phyloP scores from a whole-genome alignment of 2,797 vertebrate genomes.

The Sitta carolinensis region DNA sequence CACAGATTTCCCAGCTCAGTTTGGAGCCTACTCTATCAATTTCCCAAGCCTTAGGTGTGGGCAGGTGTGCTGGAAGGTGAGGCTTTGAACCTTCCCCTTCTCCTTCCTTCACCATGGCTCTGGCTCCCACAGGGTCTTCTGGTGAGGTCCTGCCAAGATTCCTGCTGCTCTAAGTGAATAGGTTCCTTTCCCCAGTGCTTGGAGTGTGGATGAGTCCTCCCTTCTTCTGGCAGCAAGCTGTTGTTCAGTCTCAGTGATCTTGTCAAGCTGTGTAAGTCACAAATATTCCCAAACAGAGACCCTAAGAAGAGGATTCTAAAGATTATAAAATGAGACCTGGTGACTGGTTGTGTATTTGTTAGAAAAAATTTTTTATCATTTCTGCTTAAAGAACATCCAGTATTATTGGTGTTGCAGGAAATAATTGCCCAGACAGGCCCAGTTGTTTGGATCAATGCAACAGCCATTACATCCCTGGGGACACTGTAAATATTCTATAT shows the following conservation, averaged over 20 bases:
- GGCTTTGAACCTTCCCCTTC: background rate
- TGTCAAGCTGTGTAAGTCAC: background rate
- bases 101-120: background rate
- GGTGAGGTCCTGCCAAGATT: background rate
- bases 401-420: background rate
- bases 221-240: background rate
- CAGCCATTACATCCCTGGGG: background rate
- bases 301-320: background rate
- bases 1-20: background rate
- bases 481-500: background rate
- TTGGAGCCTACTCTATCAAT: background rate
- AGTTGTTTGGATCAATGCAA: constrained; percentile 12
- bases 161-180: background rate
- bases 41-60: background rate
- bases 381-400: background rate
- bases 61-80: background rate
- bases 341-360: background rate
- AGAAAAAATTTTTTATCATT: background rate
- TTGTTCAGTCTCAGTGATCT: background rate
- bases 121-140: background rate
- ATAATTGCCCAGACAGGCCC: background rate
- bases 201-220: background rate
- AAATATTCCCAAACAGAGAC: background rate
- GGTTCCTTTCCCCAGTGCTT: background rate
- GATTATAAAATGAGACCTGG: background rate